Evolutionary conservation across 2,888 invertebrate genomes (phyloP), one percentile per base, ranked within the genome.

Genomic region (Acrobeloides nanus): DNA sequence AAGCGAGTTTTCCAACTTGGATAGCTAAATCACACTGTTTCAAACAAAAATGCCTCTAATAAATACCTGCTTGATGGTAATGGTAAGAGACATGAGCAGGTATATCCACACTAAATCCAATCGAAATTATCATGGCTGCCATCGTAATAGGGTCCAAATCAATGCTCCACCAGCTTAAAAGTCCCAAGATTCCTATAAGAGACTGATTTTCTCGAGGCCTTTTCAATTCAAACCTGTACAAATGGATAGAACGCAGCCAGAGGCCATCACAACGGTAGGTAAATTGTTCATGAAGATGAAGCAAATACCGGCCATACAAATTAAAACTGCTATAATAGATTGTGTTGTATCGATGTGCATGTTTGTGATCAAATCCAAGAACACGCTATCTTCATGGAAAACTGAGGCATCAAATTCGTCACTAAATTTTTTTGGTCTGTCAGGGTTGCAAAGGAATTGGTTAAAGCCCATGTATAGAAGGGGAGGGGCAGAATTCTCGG

Each of bases 341-440:
- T 67, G 18, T 68, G 68, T 71, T 34, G 72, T 65, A 43, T 71
- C 71, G 3, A 64, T 68, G 20, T 64, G 64, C 70, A 71, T 71
- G 43, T 71, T 71, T 33, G 71, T 68, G 32, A 71, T 66, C n/a
- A 71, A 54, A 54, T 71, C 71, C 27, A 69, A 50, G 39, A 66
- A 70, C 38, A 68, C 58, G 35, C 62, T 68, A 34, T 71, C 71
- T 31, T 71, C 71, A 32, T 64, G 68, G 48, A 60, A 66, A 33
- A 72, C 68, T 1, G 64, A 61, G 5, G 62, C 61, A 26, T 59
- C 56, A 45, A 69, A 68, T 26, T 66, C 57, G 26, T 55, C 45
- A 24, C 45, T 44, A 31, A 17, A 46, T 35, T 35, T 35, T 23
- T 35, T 23, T 35, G 21, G 15, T 35, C 15, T 15, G 12, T n/a